Percentiles rank a stretch among this genome's conserved stretches.
Conservation (phyloP, 1,140 invertebrate genomes). For the Sogatella furcifera region DNA sequence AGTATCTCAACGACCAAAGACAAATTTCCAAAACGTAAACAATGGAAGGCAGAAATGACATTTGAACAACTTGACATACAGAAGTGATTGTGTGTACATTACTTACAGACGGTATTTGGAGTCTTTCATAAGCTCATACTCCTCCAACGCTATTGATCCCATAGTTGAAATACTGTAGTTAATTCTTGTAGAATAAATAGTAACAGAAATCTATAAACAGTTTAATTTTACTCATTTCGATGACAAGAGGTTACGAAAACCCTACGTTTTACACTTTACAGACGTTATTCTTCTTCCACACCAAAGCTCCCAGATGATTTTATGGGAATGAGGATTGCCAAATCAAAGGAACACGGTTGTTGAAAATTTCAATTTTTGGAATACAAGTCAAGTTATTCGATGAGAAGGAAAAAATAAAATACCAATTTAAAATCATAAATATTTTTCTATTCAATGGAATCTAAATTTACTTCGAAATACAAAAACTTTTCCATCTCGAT, state of each 20-base stretch:
- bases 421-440: too few species aligned
- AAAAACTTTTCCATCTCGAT: too few species aligned
- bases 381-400: too few species aligned
- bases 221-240: background rate
- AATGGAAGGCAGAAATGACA: background rate
- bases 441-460: too few species aligned
- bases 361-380: too few species aligned
- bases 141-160: conserved; percentile 34
- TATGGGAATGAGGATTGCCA: too few species aligned
- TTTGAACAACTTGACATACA: background rate
- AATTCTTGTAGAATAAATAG: background rate
- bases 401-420: too few species aligned
- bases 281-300: too few species aligned
- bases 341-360: too few species aligned
- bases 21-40: background rate
- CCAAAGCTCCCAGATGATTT: too few species aligned
- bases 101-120: conserved; percentile 62
- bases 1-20: too few species aligned
- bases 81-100: conserved; percentile 2
- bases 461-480: too few species aligned
- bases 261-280: background rate
- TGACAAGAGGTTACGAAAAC: background rate
- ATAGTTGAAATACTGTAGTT: conserved; percentile 22
- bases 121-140: conserved; percentile 54
- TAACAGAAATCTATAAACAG: background rate